phyloP scores from a whole-genome alignment of 2,113 vertebrate species.

The Psilopogon haemacephalus region DNA sequence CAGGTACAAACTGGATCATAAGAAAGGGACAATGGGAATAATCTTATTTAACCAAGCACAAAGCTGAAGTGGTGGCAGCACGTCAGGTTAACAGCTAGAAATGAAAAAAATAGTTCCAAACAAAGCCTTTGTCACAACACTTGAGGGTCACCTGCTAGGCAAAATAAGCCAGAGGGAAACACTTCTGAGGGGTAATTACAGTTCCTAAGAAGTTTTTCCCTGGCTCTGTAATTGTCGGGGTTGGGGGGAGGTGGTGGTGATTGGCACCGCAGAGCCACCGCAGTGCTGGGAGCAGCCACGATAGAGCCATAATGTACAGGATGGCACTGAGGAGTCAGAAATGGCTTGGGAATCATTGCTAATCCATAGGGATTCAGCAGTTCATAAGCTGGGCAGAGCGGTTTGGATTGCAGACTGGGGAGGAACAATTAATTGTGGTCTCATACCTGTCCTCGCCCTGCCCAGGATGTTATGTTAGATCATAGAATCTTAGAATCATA shows the following conservation, averaged over 20 bases:
- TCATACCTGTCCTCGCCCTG: rapidly evolving
- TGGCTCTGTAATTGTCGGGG: conserved; percentile 17
- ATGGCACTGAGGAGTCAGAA: neutral
- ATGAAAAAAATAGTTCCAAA: conserved; percentile 40
- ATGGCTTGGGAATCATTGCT: neutral
- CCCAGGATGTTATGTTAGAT: rapidly evolving
- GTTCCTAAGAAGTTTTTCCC: conserved; percentile 24
- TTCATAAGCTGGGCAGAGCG: rapidly evolving
- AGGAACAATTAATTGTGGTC: rapidly evolving
- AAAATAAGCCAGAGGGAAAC: conserved; percentile 1
- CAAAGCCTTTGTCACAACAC: conserved; percentile 43
- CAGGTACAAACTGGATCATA: no score
- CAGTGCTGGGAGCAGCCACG: neutral
- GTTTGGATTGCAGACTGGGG: rapidly evolving
- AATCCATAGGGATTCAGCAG: neutral
- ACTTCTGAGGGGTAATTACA: conserved; percentile 48
- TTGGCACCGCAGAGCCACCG: neutral
- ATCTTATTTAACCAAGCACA: neutral
- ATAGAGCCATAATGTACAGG: conserved; percentile 19
- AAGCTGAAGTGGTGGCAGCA: rapidly evolving
- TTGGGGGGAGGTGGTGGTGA: neutral
- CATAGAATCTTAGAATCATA: no score
- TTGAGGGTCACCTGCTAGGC: conserved; percentile 38
- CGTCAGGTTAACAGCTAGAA: neutral
- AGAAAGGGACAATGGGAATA: rapidly evolving